phyloP scores from a whole-genome alignment of 37 sponge, comb jelly and placozoan genomes.

The Geodia barretti region DNA sequence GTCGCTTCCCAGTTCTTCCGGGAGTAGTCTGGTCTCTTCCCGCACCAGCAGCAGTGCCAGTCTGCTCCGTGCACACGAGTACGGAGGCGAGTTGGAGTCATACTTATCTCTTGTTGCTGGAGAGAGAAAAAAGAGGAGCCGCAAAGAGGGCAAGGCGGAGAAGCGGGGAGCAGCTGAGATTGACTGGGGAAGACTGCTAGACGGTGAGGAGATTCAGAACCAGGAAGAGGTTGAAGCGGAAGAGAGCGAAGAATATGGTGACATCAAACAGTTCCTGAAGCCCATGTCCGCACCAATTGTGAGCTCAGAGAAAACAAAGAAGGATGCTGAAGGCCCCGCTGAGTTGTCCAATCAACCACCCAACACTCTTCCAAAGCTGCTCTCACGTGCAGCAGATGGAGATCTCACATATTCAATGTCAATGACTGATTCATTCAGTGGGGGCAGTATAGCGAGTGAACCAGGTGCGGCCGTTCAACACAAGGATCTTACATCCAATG shows the following conservation, averaged over 20 bases:
- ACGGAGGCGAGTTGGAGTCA: background rate
- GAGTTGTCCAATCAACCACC: no score
- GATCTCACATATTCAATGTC: no score
- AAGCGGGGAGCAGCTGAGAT: background rate
- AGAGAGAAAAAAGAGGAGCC: background rate
- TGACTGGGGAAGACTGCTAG: conserved; percentile 7
- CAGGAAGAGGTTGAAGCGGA: background rate
- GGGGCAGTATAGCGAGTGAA: no score
- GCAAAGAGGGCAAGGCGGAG: no score
- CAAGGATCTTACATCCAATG: no score
- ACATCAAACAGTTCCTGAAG: background rate
- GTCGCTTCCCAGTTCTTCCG: background rate
- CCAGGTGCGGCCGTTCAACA: no score
- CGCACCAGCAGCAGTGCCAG: background rate
- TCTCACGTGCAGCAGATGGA: no score
- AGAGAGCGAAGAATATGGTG: background rate
- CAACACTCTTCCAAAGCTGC: no score
- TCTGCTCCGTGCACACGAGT: background rate
- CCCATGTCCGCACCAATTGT: background rate
- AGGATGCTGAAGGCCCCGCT: background rate
- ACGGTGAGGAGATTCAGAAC: background rate
- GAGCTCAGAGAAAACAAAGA: background rate
- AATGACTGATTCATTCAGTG: no score
- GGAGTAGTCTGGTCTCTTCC: background rate
- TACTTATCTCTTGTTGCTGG: background rate